Conservation (phyloP, 1,140 invertebrate species). For the Monochamus saltuarius region DNA sequence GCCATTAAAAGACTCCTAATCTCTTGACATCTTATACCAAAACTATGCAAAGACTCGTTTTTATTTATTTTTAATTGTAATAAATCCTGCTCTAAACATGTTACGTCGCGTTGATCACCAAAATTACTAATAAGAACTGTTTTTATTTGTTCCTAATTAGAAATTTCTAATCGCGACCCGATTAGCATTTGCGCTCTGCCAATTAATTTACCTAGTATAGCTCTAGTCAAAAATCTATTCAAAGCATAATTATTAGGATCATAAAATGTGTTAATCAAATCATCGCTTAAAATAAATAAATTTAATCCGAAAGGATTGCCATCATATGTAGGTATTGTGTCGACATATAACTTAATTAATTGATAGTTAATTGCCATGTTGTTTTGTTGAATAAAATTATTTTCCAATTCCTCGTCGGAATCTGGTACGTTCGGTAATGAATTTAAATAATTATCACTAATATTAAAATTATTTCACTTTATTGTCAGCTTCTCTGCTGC, state of each 20-base stretch:
- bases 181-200: slow-evolving; percentile 29
- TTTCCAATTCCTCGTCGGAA: background rate
- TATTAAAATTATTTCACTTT: no score
- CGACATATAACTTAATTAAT: slow-evolving; percentile 24
- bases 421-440: no score
- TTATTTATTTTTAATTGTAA: slow-evolving; percentile 27
- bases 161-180: slow-evolving; percentile 29
- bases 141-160: slow-evolving; percentile 29
- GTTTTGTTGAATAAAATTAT: background rate
- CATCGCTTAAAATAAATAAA: slow-evolving; percentile 24
- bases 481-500: no score
- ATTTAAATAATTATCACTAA: no score
- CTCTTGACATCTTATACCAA: slow-evolving; percentile 33
- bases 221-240: slow-evolving; percentile 20
- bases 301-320: slow-evolving; percentile 22
- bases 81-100: slow-evolving; percentile 34
- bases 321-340: slow-evolving; percentile 24
- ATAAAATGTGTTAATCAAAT: slow-evolving; percentile 14
- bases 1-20: slow-evolving; percentile 25
- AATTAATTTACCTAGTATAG: slow-evolving; percentile 29
- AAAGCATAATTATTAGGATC: slow-evolving; percentile 6
- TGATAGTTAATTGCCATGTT: slow-evolving; percentile 13
- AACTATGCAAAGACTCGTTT: slow-evolving; percentile 26
- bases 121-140: slow-evolving; percentile 25
- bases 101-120: slow-evolving; percentile 30